Conservation (phyloP, 1,140 invertebrate genomes). For the Drosophila ohnishii region DNA sequence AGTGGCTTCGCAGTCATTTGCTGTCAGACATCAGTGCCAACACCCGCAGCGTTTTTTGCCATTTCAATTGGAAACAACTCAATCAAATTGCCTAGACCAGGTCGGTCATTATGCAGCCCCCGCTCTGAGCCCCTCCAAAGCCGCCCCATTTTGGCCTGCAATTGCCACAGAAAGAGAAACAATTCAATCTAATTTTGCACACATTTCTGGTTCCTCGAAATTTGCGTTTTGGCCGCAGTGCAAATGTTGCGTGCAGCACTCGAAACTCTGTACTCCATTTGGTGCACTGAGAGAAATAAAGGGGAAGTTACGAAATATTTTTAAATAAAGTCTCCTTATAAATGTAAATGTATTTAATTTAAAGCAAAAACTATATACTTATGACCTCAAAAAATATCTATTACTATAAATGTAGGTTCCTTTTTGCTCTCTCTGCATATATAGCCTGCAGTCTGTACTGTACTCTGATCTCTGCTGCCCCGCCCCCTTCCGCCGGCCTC, state of each 20-base stretch:
- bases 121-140: background rate
- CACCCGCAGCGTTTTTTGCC: slow-evolving; percentile 75
- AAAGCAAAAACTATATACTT: too few species aligned
- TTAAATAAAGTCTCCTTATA: too few species aligned
- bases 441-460: slow-evolving; percentile 5
- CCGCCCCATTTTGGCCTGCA: slow-evolving; percentile 25
- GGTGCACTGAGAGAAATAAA: background rate
- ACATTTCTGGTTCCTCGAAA: slow-evolving; percentile 68
- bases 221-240: slow-evolving; percentile 65
- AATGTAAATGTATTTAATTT: too few species aligned
- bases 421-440: background rate
- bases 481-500: slow-evolving; percentile 13
- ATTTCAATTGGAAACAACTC: slow-evolving; percentile 81
- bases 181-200: slow-evolving; percentile 78
- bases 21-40: slow-evolving; percentile 73
- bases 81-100: slow-evolving; percentile 72
- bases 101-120: slow-evolving; percentile 66
- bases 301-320: background rate
- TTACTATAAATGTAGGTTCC: background rate
- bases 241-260: slow-evolving; percentile 59
- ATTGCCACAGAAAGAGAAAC: slow-evolving; percentile 52
- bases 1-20: slow-evolving; percentile 34
- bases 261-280: background rate
- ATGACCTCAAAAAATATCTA: background rate
- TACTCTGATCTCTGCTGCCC: background rate